Base-by-base conservation (phyloP, 23 tunicate genomes). In the Trididemnum nubilum region DNA sequence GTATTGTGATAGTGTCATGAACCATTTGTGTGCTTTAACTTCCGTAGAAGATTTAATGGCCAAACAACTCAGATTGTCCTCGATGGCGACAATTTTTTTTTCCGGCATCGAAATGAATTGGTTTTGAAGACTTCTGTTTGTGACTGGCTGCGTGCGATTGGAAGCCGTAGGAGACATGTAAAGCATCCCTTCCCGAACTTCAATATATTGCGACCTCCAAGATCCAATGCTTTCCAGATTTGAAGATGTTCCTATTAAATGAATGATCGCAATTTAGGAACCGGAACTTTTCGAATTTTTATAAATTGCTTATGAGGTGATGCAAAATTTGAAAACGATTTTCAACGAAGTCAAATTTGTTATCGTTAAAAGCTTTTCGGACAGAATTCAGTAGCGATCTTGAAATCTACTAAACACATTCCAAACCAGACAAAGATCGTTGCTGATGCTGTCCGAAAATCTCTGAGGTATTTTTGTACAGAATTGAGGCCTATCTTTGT, bases 21-120 rank as follows among this genome's bases (percentile, higher is more conserved):
- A 34, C 87, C 87, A 83, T 35, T 83, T n/a, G 52, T 66, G 80
- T 4, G 87, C 87, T 40, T 52, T 44, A 2, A 33, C 87, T 34
- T 83, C 87, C 30, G 38, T 52, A 7, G 51, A 18, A 18, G 80
- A 31, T 73, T 51, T 70, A 4, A 83, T 72, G 2, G 44, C 65
- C 34, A 81, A 26, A 1, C 29, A 27, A 19, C 26, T 5, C 64
- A n/a, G 4, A 7, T 36, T 34, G 65, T 69, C 65, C 40, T 81
- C 76, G 38, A 81, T 81, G 3, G 65, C 77, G 1, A 81, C 64
- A 9, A 4, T 4, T 25, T 33, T 29, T 31, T 81, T 81, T 15
- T 54, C 57, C 3, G 72, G 57, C 77, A 81, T 81, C 19, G 64
- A 81, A 1, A 81, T 44, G 38, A 37, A 81, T 1, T 26, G 5